Evolutionary conservation across 2,888 invertebrate species (phyloP).

Genomic region (Drosophila paramelanica): DNA sequence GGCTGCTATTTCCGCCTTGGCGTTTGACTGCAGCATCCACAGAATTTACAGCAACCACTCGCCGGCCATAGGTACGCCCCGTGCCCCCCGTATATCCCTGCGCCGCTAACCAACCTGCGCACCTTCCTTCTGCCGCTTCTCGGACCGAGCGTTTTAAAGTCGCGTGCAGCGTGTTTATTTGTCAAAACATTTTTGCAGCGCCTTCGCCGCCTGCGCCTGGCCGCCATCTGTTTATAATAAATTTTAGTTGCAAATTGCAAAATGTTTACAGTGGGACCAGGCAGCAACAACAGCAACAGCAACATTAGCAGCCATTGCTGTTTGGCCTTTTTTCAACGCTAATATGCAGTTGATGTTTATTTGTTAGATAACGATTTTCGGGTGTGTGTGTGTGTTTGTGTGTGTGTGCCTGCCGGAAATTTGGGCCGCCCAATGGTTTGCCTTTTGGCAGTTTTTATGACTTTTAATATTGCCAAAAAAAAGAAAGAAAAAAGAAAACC

Average conservation of each 20-base stretch:
- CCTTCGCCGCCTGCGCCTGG: conserved; percentile 45
- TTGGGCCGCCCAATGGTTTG: conserved; percentile 47
- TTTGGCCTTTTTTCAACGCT: conserved; percentile 46
- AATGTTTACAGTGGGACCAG: conserved; percentile 65
- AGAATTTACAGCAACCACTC: conserved; percentile 39
- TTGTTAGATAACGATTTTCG: conserved; percentile 65
- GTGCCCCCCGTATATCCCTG: neutral
- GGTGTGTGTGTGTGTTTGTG: neutral
- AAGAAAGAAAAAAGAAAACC: conserved; percentile 16
- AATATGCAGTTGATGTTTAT: conserved; percentile 66
- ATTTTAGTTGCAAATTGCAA: conserved; percentile 68
- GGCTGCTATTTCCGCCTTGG: conserved; percentile 58
- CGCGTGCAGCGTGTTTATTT: conserved; percentile 80
- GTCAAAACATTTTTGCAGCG: conserved; percentile 70
- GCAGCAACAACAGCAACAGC: neutral
- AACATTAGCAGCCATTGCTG: conserved; percentile 30
- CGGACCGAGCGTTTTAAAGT: conserved; percentile 40
- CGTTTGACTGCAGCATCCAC: conserved; percentile 46
- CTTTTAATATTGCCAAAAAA: conserved; percentile 37
- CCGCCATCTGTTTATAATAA: conserved; percentile 77
- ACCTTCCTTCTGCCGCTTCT: neutral
- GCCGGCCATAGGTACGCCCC: conserved; percentile 12
- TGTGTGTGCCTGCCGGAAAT: conserved; percentile 66
- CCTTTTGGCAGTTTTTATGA: conserved; percentile 52
- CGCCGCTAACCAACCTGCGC: neutral